Conservation (phyloP, 2,888 invertebrate genomes). For the Torymus tubicola region DNA sequence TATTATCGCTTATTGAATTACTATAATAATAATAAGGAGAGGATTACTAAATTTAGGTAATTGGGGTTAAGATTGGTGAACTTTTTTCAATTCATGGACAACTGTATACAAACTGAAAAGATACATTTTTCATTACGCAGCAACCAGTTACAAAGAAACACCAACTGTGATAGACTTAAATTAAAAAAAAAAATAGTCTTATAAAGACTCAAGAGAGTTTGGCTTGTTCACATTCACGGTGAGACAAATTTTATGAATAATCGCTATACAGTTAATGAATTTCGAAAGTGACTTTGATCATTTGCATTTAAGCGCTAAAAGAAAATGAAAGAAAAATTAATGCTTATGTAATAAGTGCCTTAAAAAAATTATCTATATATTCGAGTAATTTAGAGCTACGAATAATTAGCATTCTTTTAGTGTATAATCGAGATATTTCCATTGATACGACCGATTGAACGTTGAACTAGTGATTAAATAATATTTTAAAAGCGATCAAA, state of each 20-base stretch:
- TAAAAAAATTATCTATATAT: constrained; percentile 47
- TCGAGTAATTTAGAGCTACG: constrained; percentile 50
- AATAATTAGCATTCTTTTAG: constrained; percentile 28
- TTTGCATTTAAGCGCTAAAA: constrained; percentile 1
- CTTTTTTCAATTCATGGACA: constrained; percentile 40
- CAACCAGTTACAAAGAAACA: constrained; percentile 56
- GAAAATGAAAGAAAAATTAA: constrained; percentile 26
- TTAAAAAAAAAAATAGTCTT: constrained; percentile 47
- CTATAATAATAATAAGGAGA: constrained; percentile 44
- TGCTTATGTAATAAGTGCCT: constrained; percentile 54
- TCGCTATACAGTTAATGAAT: constrained; percentile 50
- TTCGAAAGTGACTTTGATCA: constrained; percentile 33
- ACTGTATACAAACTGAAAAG: constrained; percentile 43
- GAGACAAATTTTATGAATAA: constrained; percentile 50
- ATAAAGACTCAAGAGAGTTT: constrained; percentile 53
- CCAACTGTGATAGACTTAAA: constrained; percentile 57
- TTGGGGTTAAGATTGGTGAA: constrained; percentile 46
- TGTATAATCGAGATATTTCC: constrained; percentile 1
- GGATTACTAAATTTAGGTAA: constrained; percentile 40
- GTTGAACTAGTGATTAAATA: constrained; percentile 29
- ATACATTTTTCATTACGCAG: constrained; percentile 43
- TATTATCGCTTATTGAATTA: constrained; percentile 43
- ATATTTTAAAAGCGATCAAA: constrained; percentile 41
- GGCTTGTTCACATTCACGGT: constrained; percentile 43
- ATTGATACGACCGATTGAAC: constrained; percentile 32